Conservation (phyloP, 2,888 invertebrate species). For the Pharmacophagus antenor region DNA sequence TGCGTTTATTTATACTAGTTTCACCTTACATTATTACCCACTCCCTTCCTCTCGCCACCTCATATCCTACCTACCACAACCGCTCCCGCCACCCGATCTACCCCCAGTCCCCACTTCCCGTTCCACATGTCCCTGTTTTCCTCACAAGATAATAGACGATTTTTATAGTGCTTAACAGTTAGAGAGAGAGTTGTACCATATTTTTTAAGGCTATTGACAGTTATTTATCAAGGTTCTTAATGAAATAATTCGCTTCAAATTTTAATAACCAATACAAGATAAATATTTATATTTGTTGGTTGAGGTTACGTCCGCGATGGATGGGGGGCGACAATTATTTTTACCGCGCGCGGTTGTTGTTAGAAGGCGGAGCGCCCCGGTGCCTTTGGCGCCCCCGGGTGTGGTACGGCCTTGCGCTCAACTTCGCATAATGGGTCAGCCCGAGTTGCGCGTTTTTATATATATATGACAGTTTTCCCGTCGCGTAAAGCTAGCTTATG, state of each 20-base stretch:
- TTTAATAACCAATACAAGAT: not conserved
- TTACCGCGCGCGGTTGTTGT: slow-evolving; percentile 29
- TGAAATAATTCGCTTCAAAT: slow-evolving; percentile 33
- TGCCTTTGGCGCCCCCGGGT: no score
- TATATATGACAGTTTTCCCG: no score
- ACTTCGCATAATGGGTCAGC: no score
- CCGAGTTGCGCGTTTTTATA: no score
- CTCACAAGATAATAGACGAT: slow-evolving; percentile 45
- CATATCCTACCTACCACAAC: not conserved
- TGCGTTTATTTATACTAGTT: slow-evolving; percentile 65
- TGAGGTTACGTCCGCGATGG: no score
- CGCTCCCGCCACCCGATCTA: slow-evolving; percentile 36
- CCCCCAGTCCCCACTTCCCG: slow-evolving; percentile 41
- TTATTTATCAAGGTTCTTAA: slow-evolving; percentile 59
- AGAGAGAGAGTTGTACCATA: slow-evolving; percentile 63
- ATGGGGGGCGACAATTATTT: no score
- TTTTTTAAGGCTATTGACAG: slow-evolving; percentile 53
- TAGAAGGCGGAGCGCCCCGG: not conserved
- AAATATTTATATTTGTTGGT: slow-evolving; percentile 10
- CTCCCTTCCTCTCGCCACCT: not conserved
- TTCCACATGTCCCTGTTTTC: slow-evolving; percentile 34
- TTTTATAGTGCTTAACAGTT: slow-evolving; percentile 59
- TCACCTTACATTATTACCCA: not conserved
- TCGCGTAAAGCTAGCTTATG: no score
- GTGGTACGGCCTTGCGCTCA: no score